Conservation (phyloP, 2,113 vertebrate genomes). For the Electrona antarctica region DNA sequence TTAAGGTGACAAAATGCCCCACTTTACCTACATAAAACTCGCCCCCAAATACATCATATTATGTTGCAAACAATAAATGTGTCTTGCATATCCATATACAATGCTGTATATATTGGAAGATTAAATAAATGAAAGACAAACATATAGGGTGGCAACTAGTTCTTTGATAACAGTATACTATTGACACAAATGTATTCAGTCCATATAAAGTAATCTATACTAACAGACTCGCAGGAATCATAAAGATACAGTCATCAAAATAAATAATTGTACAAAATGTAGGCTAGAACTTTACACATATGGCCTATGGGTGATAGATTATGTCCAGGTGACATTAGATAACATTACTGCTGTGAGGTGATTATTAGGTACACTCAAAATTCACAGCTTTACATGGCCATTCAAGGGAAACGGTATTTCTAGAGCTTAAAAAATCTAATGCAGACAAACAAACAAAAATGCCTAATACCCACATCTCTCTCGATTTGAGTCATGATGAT, state of each 20-base stretch:
- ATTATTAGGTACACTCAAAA: background rate
- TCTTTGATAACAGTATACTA: too few relatives aligned
- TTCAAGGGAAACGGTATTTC: background rate
- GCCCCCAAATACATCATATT: too few relatives aligned
- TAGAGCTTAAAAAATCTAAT: background rate
- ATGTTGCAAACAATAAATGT: background rate
- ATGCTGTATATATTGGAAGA: too few relatives aligned
- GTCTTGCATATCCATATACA: background rate
- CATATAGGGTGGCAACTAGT: too few relatives aligned
- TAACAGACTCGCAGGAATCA: constrained; percentile 18
- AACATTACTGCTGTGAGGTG: background rate
- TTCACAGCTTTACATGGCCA: background rate
- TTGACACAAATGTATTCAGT: background rate
- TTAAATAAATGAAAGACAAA: too few relatives aligned
- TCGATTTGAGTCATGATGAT: background rate
- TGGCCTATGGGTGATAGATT: background rate
- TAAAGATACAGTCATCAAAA: constrained; percentile 25
- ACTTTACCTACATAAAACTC: too few relatives aligned
- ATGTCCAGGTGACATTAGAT: background rate
- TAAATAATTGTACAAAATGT: constrained; percentile 43
- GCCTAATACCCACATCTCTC: too few relatives aligned
- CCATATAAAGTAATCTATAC: background rate
- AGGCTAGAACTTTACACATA: background rate
- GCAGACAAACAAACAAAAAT: constrained; percentile 1
- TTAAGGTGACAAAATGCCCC: too few relatives aligned